A percentile compares a stretch with the other conserved stretches of the same genome.
These are phyloP conservation scores for Herminia tarsipennalis DNA, from an alignment of 2,888 invertebrate genomes.

Conservation along the genomic window DNA sequence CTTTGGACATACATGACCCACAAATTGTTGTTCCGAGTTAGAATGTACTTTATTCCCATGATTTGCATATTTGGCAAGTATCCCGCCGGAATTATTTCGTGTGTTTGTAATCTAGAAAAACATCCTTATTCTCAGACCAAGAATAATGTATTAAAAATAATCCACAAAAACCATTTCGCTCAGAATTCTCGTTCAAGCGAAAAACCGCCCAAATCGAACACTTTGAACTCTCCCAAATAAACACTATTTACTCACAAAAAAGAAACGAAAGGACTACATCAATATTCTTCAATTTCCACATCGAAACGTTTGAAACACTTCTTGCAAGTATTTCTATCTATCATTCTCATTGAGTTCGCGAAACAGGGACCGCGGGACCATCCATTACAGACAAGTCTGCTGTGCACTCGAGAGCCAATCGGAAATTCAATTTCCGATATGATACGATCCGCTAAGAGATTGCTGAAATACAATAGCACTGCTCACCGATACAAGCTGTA, in stretches of 20 bases:
- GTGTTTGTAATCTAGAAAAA: no score
- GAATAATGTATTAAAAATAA: no score
- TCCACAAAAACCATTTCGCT: slow-evolving; percentile 4
- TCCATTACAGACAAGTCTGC: slow-evolving; percentile 62
- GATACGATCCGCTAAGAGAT: slow-evolving; percentile 79
- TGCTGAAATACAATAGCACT: slow-evolving; percentile 64
- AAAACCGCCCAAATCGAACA: slow-evolving; percentile 23
- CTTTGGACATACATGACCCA: no score
- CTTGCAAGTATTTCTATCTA: slow-evolving; percentile 59
- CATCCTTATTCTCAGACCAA: no score
- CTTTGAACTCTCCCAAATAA: slow-evolving; percentile 41
- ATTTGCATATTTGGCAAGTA: no score
- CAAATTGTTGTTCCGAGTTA: no score
- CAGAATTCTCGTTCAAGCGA: no score
- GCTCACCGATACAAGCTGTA: slow-evolving; percentile 47
- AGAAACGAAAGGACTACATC: slow-evolving; percentile 48
- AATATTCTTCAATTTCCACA: slow-evolving; percentile 59
- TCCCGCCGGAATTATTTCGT: no score
- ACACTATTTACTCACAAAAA: slow-evolving; percentile 40
- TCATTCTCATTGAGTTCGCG: slow-evolving; percentile 60
- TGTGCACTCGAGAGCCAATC: slow-evolving; percentile 69
- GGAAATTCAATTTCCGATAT: slow-evolving; percentile 83
- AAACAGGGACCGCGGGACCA: slow-evolving; percentile 60
- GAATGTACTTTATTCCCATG: no score
- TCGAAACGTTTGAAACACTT: slow-evolving; percentile 45